Evolutionary conservation across 2,113 vertebrate genomes (phyloP).

Genomic region (Lamprologus speciosus): DNA sequence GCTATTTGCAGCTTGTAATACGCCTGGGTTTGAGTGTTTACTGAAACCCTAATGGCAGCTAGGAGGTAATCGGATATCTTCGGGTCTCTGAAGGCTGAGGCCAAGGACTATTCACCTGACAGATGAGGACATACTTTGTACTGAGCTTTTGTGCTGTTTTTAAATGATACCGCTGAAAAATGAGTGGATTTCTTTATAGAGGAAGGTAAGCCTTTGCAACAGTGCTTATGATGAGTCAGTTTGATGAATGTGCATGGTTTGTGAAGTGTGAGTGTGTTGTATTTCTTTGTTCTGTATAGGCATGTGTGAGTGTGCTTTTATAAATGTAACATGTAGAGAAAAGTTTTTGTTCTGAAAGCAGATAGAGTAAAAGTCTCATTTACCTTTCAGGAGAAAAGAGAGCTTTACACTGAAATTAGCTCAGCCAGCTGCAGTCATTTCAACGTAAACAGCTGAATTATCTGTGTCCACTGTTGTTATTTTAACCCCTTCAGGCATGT

Average conservation of each 20-base stretch:
- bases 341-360: neutral
- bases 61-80: neutral
- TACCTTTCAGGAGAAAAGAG: neutral
- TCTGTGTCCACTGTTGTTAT: neutral
- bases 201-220: slow-evolving; percentile 61
- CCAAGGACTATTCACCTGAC: neutral
- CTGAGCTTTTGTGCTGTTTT: neutral
- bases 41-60: neutral
- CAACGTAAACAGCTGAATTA: neutral
- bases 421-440: neutral
- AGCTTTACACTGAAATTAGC: slow-evolving; percentile 12
- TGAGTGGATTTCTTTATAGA: slow-evolving; percentile 71
- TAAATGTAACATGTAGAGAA: neutral
- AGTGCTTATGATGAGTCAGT: neutral
- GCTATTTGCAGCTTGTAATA: neutral
- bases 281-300: neutral
- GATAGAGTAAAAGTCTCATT: neutral
- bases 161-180: neutral
- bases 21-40: neutral
- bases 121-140: neutral
- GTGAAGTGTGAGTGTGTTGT: neutral
- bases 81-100: neutral
- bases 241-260: neutral
- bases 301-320: neutral
- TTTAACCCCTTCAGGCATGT: neutral